A percentile compares a stretch with the other conserved stretches of the same genome.
Evolutionary conservation across 2,797 vertebrate species (phyloP).

Genomic region (Acrocephalus scirpaceus): DNA sequence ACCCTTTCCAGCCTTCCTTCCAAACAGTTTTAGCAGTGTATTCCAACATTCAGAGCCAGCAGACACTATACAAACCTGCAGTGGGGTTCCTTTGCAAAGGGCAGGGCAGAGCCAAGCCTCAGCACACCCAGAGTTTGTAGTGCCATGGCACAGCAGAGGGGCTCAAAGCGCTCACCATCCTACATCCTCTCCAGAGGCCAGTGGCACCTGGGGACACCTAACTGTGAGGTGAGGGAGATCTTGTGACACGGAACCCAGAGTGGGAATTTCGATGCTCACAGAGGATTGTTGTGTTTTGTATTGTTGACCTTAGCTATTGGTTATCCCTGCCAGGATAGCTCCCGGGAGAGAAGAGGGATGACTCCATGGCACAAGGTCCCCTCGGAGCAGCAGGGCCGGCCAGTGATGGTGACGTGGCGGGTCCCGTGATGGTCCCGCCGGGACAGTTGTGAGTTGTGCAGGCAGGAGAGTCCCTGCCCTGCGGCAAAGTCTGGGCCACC

Average conservation of each 20-base stretch:
- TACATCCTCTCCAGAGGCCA: background rate
- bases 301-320: background rate
- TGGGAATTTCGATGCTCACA: background rate
- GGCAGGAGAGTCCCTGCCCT: background rate
- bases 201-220: background rate
- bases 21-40: background rate
- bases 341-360: background rate
- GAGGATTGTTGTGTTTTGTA: background rate
- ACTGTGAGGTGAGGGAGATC: background rate
- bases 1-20: background rate
- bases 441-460: background rate
- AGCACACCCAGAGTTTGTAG: background rate
- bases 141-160: background rate
- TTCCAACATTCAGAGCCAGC: background rate
- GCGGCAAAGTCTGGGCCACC: conserved; percentile 40
- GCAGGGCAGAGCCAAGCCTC: background rate
- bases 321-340: background rate
- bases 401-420: background rate
- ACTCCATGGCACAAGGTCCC: background rate
- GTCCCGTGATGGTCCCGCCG: background rate
- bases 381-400: accelerated
- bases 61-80: background rate
- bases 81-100: background rate
- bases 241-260: background rate
- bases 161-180: background rate